phyloP scores from a whole-genome alignment of 2,797 vertebrate genomes.

The Dicrostonyx torquatus region DNA sequence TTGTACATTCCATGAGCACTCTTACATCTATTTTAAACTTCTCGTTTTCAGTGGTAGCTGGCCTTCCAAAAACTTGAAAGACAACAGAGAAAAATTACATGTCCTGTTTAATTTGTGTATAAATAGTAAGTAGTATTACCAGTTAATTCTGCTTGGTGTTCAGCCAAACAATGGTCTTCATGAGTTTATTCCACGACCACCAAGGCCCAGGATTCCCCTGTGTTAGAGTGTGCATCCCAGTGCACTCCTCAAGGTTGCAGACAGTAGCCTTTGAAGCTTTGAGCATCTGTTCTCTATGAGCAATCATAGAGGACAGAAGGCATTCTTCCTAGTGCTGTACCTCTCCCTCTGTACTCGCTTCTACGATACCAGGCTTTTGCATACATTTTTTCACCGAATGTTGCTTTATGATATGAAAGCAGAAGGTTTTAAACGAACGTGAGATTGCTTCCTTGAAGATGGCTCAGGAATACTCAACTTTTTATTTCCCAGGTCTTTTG shows the following conservation, averaged over 20 bases:
- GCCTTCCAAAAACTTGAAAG: conserved; percentile 9
- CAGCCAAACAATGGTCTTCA: neutral
- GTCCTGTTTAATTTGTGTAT: neutral
- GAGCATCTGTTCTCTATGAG: neutral
- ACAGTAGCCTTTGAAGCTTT: neutral
- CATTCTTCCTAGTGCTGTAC: neutral
- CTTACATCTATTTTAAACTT: neutral
- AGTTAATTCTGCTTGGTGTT: neutral
- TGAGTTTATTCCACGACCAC: neutral
- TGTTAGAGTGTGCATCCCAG: neutral
- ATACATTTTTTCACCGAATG: neutral
- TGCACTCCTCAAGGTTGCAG: neutral
- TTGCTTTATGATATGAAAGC: neutral
- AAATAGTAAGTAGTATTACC: neutral
- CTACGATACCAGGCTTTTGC: neutral
- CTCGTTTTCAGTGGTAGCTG: neutral
- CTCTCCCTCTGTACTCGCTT: neutral
- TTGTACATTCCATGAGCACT: neutral
- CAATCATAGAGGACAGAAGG: neutral
- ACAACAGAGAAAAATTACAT: neutral
- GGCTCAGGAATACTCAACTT: neutral
- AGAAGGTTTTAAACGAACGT: neutral
- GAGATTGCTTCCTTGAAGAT: neutral
- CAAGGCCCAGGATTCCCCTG: neutral
- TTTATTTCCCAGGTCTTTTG: neutral